Base-by-base conservation (phyloP, 2,113 vertebrate genomes). In the Galbula dea region DNA sequence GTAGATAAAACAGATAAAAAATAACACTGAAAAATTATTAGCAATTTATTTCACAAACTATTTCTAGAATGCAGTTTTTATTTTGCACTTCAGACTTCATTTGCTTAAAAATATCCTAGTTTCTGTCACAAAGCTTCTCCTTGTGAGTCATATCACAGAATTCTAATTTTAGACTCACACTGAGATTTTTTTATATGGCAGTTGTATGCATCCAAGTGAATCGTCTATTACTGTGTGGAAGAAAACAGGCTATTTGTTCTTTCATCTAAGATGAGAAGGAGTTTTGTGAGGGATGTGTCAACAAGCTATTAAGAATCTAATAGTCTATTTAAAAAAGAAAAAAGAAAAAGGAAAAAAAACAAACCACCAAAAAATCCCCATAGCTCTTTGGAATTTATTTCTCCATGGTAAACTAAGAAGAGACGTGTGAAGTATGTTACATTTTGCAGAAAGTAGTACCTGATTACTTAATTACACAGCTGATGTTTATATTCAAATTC, bases 101-200 rank as follows among this genome's bases (percentile, higher is more conserved):
- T 94, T 91, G 58, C 93, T 96, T 93, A 90, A 97, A 95, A 92
- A 95, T 95, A 93, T 51, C 69, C 54, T 90, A 3, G 23, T 89
- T 93, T 91, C 86, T 92, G n/a, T 83, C 91, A 92, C 75, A 91
- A 91, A 89, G 67, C 89, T 87, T 77, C 59, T 96, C 23, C 73
- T 94, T 88, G 65, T 95, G 96, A 96, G 78, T 97, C 94, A 95
- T 83, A 85, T 72, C 72, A 75, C 52, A 24, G 65, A 90, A 69
- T 58, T 89, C 93, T 95, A 94, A 91, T 95, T 95, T 93, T 96
- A 90, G 79, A 71, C 36, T 75, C 59, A 29, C 51, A 52, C 52
- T 83, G 88, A 77, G 59, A 55, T 83, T 92, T 83, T n/a, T 94
- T 83, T 77, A 66, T 43, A 83, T 92, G 43, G 51, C 37, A 83